phyloP scores from a whole-genome alignment of 2,888 invertebrate species.

The Cepaea hortensis region DNA sequence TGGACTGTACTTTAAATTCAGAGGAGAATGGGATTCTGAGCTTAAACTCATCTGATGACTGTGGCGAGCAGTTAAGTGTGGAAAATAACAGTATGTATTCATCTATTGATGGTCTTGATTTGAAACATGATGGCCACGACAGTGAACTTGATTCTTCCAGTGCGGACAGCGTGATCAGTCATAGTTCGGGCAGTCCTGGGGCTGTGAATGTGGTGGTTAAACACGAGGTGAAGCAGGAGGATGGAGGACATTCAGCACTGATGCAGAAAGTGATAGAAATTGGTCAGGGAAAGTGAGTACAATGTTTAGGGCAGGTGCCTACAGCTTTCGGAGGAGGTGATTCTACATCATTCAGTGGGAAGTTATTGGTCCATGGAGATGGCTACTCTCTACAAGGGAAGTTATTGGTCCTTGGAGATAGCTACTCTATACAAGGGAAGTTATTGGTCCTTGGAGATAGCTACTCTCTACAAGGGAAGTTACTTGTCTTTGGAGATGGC shows the following conservation, averaged over 20 bases:
- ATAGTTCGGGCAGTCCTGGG: not conserved
- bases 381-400: too few relatives aligned
- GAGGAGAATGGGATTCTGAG: constrained; percentile 25
- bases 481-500: too few relatives aligned
- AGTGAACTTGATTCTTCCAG: constrained; percentile 28
- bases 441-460: too few relatives aligned
- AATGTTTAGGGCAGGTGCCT: too few relatives aligned
- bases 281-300: constrained; percentile 19
- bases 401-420: too few relatives aligned
- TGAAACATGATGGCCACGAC: constrained; percentile 13
- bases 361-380: too few relatives aligned
- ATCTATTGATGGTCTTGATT: not conserved
- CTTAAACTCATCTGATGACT: constrained; percentile 19
- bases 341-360: too few relatives aligned
- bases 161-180: constrained; percentile 20
- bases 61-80: constrained; percentile 6
- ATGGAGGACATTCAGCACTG: constrained; percentile 20
- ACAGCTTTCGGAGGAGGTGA: too few relatives aligned
- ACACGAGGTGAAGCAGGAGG: constrained; percentile 8
- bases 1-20: constrained; percentile 29
- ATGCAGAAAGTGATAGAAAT: constrained; percentile 35
- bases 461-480: too few relatives aligned
- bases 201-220: constrained; percentile 23
- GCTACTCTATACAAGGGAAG: too few relatives aligned
- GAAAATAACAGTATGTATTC: constrained; percentile 14